Evolutionary conservation across 2,797 vertebrate genomes (phyloP).

Genomic region (Sciurus carolinensis): DNA sequence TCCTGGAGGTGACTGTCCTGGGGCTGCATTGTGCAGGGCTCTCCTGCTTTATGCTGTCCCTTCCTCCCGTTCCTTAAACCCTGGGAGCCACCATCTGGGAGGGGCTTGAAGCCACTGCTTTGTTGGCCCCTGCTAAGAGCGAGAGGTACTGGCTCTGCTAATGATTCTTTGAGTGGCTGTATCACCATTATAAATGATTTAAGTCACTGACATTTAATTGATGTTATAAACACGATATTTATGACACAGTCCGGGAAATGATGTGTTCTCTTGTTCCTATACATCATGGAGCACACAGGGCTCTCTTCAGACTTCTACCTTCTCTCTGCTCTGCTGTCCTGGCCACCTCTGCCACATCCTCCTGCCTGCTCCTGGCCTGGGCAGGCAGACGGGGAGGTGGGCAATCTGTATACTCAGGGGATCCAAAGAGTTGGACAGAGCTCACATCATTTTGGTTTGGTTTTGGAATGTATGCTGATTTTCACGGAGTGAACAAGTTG

Average conservation of each 20-base stretch:
- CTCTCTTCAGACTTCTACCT: background rate
- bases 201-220: slow-evolving; percentile 84
- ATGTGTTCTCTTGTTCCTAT: slow-evolving; percentile 62
- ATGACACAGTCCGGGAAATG: slow-evolving; percentile 74
- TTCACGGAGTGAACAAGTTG: background rate
- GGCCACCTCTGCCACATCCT: background rate
- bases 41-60: background rate
- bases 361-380: background rate
- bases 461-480: background rate
- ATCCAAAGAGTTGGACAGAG: background rate
- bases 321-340: background rate
- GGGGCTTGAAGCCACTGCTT: background rate
- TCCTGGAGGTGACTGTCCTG: background rate
- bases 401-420: background rate
- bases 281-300: background rate
- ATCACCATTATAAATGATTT: slow-evolving; percentile 85
- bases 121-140: slow-evolving; percentile 68
- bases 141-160: slow-evolving; percentile 82
- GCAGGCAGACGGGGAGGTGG: background rate
- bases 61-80: background rate
- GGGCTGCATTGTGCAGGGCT: background rate
- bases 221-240: slow-evolving; percentile 84
- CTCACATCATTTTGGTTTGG: background rate
- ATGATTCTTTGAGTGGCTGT: slow-evolving; percentile 81
- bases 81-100: background rate